These are phyloP conservation scores for Scelioninae gen. 2 DNA, from an alignment of 2,888 invertebrate species.

Conservation along the genomic window DNA sequence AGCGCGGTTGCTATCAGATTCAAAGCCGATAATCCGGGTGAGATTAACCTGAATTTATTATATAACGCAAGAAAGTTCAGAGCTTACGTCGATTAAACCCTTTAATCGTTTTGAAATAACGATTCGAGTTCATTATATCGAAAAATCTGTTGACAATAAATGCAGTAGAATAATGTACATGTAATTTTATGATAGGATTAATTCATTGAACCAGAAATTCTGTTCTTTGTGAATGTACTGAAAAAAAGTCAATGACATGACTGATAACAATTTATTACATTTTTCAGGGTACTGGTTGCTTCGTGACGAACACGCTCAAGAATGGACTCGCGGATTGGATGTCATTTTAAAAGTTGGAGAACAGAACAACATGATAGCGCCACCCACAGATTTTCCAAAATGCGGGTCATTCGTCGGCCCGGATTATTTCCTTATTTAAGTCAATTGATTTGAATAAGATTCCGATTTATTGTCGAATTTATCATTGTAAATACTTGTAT, in stretches of 20 bases:
- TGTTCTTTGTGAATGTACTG: no score
- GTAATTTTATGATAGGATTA: no score
- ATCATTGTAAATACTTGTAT: conserved; percentile 68
- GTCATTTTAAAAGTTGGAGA: conserved; percentile 85
- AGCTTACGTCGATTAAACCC: no score
- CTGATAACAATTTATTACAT: no score
- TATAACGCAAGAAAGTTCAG: no score
- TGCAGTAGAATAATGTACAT: no score
- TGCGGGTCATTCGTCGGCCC: conserved; percentile 87
- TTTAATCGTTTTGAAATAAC: no score
- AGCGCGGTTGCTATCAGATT: conserved; percentile 84
- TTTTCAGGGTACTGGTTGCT: conserved; percentile 86
- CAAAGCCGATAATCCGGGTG: conserved; percentile 86
- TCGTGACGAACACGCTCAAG: conserved; percentile 84
- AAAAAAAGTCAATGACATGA: no score
- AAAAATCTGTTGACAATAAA: no score
- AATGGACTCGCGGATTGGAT: conserved; percentile 86
- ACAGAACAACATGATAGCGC: conserved; percentile 79
- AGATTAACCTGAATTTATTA: no score
- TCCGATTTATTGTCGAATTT: conserved; percentile 26
- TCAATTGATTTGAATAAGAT: conserved; percentile 30
- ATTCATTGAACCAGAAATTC: no score
- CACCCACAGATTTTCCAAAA: conserved; percentile 85
- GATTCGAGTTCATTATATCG: no score
- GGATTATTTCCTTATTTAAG: conserved; percentile 83